Percentiles rank a stretch among this genome's conserved stretches.
phyloP scores from a whole-genome alignment of 2,888 invertebrate genomes.

The Orchesella flavescens region DNA sequence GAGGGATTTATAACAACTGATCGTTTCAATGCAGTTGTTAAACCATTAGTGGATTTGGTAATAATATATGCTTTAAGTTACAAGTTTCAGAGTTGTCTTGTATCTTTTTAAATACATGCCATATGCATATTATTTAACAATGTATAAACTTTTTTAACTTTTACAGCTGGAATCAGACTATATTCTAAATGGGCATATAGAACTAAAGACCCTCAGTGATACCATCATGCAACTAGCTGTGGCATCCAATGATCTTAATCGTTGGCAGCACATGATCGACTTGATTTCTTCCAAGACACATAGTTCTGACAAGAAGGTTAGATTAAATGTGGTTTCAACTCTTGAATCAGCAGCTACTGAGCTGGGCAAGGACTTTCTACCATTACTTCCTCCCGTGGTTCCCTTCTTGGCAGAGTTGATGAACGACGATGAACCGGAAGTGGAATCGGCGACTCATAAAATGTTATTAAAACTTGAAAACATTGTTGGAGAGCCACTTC shows the following conservation, averaged over 20 bases:
- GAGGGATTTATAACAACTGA: constrained; percentile 89
- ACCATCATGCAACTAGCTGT: constrained; percentile 79
- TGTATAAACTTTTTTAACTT: constrained; percentile 10
- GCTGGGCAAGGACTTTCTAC: constrained; percentile 90
- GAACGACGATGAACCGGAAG: constrained; percentile 89
- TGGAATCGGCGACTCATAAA: constrained; percentile 86
- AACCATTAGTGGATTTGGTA: constrained; percentile 89
- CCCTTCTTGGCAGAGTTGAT: constrained; percentile 94
- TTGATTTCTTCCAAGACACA: constrained; percentile 91
- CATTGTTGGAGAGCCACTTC: constrained; percentile 90
- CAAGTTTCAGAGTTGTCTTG: background rate
- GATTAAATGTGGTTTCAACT: constrained; percentile 82
- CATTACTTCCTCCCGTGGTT: constrained; percentile 92
- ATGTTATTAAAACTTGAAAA: constrained; percentile 89
- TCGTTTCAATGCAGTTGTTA: constrained; percentile 87
- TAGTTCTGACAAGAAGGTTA: constrained; percentile 74
- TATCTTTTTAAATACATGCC: background rate
- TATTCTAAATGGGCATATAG: constrained; percentile 60
- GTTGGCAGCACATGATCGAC: constrained; percentile 93
- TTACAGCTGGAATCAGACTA: constrained; percentile 69
- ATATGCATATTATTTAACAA: background rate
- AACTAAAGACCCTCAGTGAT: constrained; percentile 60
- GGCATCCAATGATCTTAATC: constrained; percentile 86
- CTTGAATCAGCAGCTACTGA: constrained; percentile 86
- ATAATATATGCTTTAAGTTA: no score